Percentiles rank a stretch among this genome's conserved stretches.
Evolutionary conservation across 2,797 vertebrate genomes (phyloP).

Genomic region (Myotis pilosus): DNA sequence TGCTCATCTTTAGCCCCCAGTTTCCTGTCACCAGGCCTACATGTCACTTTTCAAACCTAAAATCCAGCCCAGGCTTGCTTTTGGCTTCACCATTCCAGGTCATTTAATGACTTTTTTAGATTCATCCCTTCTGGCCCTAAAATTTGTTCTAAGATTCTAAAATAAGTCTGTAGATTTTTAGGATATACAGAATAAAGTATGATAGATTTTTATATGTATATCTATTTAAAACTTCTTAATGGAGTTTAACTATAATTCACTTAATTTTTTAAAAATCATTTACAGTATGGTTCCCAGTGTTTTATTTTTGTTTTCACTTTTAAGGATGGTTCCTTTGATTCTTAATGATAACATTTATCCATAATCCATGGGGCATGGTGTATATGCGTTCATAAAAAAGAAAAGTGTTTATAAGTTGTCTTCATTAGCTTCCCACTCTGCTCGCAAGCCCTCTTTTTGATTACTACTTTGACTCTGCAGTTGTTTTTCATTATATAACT

Average conservation of each 20-base stretch:
- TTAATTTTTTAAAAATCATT: background rate
- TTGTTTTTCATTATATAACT: slow-evolving; percentile 49
- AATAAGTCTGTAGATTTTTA: slow-evolving; percentile 11
- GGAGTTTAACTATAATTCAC: slow-evolving; percentile 23
- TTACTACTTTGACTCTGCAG: background rate
- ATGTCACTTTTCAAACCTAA: background rate
- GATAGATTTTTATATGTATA: background rate
- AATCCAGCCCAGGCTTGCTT: background rate
- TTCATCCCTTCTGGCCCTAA: background rate
- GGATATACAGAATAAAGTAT: background rate
- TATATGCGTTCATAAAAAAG: background rate
- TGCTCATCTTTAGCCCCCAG: background rate
- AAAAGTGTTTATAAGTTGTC: background rate
- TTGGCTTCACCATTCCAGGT: background rate
- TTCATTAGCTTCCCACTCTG: background rate
- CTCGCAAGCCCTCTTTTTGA: background rate
- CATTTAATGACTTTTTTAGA: background rate
- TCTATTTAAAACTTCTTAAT: background rate
- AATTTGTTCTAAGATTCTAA: background rate
- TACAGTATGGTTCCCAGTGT: background rate
- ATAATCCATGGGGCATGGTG: background rate
- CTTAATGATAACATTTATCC: slow-evolving; percentile 20
- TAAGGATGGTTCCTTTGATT: slow-evolving; percentile 46
- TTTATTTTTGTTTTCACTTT: slow-evolving; percentile 37
- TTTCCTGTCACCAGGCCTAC: background rate